Percentiles rank a stretch among this genome's conserved stretches.
phyloP scores from a whole-genome alignment of 2,797 vertebrate species.

The Melanotaenia boesemani region DNA sequence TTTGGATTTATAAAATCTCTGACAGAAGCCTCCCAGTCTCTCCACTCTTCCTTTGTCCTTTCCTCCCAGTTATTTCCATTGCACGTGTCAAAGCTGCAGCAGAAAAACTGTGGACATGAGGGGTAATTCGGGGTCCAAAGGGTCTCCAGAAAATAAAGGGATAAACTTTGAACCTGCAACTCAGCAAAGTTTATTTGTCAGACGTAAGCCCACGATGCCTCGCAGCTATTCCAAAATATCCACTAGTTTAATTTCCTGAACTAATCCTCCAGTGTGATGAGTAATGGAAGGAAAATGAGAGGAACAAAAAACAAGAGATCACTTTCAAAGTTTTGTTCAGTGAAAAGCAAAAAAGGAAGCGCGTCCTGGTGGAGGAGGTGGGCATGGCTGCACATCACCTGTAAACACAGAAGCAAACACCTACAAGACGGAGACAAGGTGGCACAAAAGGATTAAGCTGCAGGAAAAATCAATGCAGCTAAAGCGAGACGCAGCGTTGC shows the following conservation, averaged over 20 bases:
- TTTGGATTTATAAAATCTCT: conserved; percentile 1
- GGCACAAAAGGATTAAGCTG: conserved; percentile 46
- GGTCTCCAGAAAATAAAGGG: conserved; percentile 41
- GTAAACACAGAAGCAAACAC: conserved; percentile 21
- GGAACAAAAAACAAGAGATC: conserved; percentile 32
- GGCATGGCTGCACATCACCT: conserved; percentile 1
- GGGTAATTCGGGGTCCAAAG: conserved; percentile 32
- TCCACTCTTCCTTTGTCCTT: conserved; percentile 8
- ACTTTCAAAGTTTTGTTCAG: conserved; percentile 46
- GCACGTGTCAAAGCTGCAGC: conserved; percentile 38
- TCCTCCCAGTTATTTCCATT: conserved; percentile 1
- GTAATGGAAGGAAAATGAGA: conserved; percentile 27
- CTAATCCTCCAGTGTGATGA: conserved; percentile 60
- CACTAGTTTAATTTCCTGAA: conserved; percentile 50
- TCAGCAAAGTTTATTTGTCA: conserved; percentile 65
- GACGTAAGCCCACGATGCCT: conserved; percentile 46
- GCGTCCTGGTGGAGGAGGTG: neutral
- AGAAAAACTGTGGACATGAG: conserved; percentile 45
- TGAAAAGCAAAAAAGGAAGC: neutral
- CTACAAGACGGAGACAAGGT: conserved; percentile 22
- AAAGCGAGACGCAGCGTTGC: conserved; percentile 38
- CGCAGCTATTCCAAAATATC: conserved; percentile 37
- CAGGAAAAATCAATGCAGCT: conserved; percentile 46
- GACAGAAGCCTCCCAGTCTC: conserved; percentile 10
- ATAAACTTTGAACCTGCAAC: conserved; percentile 63